Percentiles rank a stretch among this genome's conserved stretches.
Conservation (phyloP, 2,797 vertebrate species). For the Mycteria americana region DNA sequence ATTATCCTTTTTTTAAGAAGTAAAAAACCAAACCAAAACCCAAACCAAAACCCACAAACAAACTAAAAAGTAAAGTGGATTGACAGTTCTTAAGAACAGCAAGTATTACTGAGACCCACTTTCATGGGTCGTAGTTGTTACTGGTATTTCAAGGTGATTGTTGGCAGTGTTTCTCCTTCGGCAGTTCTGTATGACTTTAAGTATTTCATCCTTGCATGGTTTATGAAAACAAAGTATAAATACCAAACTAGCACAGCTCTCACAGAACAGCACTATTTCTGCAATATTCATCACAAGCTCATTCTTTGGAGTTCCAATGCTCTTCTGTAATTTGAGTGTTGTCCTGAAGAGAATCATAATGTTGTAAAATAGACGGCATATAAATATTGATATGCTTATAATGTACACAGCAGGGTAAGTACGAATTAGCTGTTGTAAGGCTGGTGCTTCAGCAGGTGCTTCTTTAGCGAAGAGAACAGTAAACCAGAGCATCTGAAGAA, state of each 20-base stretch:
- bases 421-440: not conserved
- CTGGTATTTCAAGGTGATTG: slow-evolving; percentile 57
- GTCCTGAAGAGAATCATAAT: slow-evolving; percentile 69
- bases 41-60: not conserved
- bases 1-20: not conserved
- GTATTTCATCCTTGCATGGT: slow-evolving; percentile 67
- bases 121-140: not conserved
- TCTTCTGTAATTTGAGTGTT: slow-evolving; percentile 2
- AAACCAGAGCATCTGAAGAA: slow-evolving; percentile 66
- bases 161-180: not conserved
- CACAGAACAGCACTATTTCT: slow-evolving; percentile 78
- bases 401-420: slow-evolving; percentile 32
- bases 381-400: not conserved
- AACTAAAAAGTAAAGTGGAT: not conserved
- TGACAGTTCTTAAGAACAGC: not conserved
- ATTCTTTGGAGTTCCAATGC: not conserved
- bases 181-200: slow-evolving; percentile 37
- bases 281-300: slow-evolving; percentile 73
- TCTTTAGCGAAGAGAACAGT: slow-evolving; percentile 44
- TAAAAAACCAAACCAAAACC: not conserved
- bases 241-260: slow-evolving; percentile 75
- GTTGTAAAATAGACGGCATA: slow-evolving; percentile 77
- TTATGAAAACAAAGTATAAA: slow-evolving; percentile 72
- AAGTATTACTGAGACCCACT: not conserved
- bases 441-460: not conserved